These are phyloP conservation scores for Styela clava DNA, from an alignment of 23 tunicate genomes.

Conservation along the genomic window DNA sequence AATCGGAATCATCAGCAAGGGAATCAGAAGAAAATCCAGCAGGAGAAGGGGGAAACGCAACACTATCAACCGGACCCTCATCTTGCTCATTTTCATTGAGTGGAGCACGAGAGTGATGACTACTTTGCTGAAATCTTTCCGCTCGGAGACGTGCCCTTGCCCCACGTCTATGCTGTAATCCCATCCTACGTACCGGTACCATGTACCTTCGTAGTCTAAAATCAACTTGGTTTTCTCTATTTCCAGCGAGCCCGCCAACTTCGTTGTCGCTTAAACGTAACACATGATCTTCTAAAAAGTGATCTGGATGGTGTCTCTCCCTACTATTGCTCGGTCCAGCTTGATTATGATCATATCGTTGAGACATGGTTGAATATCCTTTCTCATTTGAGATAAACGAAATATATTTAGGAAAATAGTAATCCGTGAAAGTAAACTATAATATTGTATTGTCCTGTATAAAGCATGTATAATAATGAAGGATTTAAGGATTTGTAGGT, in stretches of 20 bases:
- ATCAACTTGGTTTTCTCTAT: background rate
- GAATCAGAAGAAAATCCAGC: constrained; percentile 29
- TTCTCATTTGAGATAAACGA: background rate
- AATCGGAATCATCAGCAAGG: constrained; percentile 27
- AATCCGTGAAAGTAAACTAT: background rate
- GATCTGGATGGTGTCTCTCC: background rate
- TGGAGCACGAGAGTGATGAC: background rate
- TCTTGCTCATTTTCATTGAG: background rate
- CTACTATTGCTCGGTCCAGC: background rate
- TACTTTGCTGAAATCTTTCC: background rate
- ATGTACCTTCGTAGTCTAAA: constrained; percentile 2
- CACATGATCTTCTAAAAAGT: background rate
- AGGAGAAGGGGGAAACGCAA: constrained; percentile 19
- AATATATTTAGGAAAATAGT: background rate
- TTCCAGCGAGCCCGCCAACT: background rate
- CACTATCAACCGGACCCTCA: background rate
- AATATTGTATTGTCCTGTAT: background rate
- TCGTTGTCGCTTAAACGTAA: background rate
- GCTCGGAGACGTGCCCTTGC: background rate
- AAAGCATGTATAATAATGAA: too few relatives aligned
- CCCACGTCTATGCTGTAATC: background rate
- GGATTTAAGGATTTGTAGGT: too few relatives aligned
- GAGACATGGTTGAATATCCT: background rate
- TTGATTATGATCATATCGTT: background rate
- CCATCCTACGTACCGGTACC: constrained; percentile 15